phyloP scores from a whole-genome alignment of 2,888 invertebrate genomes.

The Drosophila tanythrix region DNA sequence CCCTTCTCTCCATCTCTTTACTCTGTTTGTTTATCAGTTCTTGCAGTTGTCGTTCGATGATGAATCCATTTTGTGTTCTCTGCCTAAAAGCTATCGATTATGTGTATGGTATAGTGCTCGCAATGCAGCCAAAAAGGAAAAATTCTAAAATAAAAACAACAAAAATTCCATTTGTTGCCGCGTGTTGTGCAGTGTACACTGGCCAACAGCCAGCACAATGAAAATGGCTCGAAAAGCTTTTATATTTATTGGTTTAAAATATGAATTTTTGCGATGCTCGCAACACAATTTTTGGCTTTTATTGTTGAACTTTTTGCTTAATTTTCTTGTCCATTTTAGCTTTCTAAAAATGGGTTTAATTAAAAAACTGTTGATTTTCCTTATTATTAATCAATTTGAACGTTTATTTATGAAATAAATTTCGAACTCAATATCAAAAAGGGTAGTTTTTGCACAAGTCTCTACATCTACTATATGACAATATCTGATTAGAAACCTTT shows the following conservation, averaged over 20 bases:
- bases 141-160: not conserved
- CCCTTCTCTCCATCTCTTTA: not conserved
- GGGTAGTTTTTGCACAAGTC: not conserved
- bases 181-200: conserved; percentile 27
- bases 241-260: conserved; percentile 4
- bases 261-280: conserved; percentile 1
- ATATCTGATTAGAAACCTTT: not conserved
- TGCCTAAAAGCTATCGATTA: conserved; percentile 76
- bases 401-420: no score
- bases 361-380: not conserved
- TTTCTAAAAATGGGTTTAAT: not conserved
- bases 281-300: not conserved
- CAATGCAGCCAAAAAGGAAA: conserved; percentile 69
- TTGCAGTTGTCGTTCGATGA: conserved; percentile 38
- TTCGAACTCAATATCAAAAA: not conserved
- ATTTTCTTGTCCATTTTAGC: not conserved
- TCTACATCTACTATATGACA: not conserved
- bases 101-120: conserved; percentile 60
- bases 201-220: conserved; percentile 3
- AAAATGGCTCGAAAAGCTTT: not conserved
- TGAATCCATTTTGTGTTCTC: conserved; percentile 52
- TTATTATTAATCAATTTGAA: not conserved
- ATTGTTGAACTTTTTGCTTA: not conserved
- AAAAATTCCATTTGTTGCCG: conserved; percentile 39
- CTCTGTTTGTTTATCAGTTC: conserved; percentile 8